Evolutionary conservation across 2,113 vertebrate genomes (phyloP).

Genomic region (Onychostruthus taczanowskii): DNA sequence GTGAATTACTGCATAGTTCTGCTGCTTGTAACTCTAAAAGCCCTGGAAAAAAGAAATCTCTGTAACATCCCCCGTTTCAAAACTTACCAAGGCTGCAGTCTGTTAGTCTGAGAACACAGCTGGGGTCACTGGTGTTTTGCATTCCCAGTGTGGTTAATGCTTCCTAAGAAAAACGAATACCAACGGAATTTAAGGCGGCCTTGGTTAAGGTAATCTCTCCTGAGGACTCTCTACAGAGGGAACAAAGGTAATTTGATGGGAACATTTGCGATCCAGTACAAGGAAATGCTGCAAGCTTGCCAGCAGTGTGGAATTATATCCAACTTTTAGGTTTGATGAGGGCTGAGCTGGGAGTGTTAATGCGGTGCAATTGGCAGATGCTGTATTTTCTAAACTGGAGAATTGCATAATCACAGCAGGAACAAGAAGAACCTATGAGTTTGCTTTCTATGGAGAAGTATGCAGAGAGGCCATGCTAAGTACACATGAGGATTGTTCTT

Average conservation of each 20-base stretch:
- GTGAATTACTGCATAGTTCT: not conserved
- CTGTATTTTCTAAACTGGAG: not conserved
- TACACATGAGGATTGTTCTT: conserved; percentile 15
- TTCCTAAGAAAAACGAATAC: not conserved
- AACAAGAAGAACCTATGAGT: not conserved
- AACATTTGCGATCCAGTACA: not conserved
- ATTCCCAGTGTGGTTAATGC: not conserved
- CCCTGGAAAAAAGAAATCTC: not conserved
- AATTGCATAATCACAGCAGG: conserved; percentile 6
- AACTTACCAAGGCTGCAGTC: not conserved
- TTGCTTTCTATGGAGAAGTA: not conserved
- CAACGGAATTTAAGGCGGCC: not conserved
- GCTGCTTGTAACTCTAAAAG: not conserved
- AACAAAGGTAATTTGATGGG: not conserved
- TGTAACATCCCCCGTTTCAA: not conserved
- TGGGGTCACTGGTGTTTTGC: not conserved
- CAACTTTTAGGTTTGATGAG: not conserved
- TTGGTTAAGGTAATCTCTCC: not conserved
- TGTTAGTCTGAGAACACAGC: not conserved
- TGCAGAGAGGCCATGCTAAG: not conserved
- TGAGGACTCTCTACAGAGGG: not conserved
- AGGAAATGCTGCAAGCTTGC: not conserved
- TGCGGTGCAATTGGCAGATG: not conserved
- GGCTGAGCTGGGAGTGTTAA: not conserved
- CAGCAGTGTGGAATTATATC: conserved; percentile 7